Percentiles rank a stretch among this genome's conserved stretches.
These are phyloP conservation scores for Spodoptera littoralis DNA, from an alignment of 2,888 invertebrate species.

Conservation along the genomic window DNA sequence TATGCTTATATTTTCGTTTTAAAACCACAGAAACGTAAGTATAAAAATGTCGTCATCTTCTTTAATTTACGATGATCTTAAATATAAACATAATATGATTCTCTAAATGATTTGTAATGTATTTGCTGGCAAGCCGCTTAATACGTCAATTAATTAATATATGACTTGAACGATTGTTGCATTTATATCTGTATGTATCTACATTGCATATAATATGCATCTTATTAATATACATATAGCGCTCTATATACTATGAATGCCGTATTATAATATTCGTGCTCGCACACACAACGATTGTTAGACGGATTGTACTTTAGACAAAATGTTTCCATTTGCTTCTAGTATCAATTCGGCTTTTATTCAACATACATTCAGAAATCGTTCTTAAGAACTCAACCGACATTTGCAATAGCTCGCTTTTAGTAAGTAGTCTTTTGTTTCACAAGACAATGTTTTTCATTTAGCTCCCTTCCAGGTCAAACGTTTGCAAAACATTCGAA, in stretches of 20 bases:
- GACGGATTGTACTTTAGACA: too few relatives aligned
- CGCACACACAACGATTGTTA: too few relatives aligned
- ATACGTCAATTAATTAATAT: constrained; percentile 38
- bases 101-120: constrained; percentile 17
- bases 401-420: too few relatives aligned
- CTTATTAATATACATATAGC: neutral
- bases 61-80: constrained; percentile 13
- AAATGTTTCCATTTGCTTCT: too few relatives aligned
- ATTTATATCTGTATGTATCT: constrained; percentile 1
- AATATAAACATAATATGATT: constrained; percentile 26
- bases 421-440: too few relatives aligned
- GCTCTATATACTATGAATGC: constrained; percentile 2
- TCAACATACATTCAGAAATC: too few relatives aligned
- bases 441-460: too few relatives aligned
- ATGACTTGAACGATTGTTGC: constrained; percentile 18
- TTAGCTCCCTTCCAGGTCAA: too few relatives aligned
- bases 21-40: constrained; percentile 4
- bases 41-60: constrained; percentile 1
- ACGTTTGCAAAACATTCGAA: too few relatives aligned
- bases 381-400: too few relatives aligned
- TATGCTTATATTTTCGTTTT: neutral
- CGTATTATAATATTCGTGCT: too few relatives aligned
- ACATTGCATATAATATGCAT: neutral
- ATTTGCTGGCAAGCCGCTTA: constrained; percentile 31
- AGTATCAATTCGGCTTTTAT: too few relatives aligned